Evolutionary conservation across 2,113 vertebrate genomes (phyloP), one percentile per base, ranked within the genome.

Genomic region (Phyllostomus hastatus): DNA sequence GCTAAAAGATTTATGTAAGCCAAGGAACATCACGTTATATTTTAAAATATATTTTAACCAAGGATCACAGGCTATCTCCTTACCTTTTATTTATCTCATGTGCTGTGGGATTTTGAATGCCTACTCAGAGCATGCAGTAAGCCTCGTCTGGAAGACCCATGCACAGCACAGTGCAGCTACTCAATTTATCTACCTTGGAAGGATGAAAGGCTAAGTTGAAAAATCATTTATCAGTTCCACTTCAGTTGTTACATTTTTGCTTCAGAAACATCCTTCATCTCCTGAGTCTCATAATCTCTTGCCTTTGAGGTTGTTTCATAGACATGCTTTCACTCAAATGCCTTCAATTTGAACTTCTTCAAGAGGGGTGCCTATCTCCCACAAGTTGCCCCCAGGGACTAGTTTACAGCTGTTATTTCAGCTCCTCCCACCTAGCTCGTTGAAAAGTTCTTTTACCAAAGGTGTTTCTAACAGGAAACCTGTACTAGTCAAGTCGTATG

Each of bases 171-270:
- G 54, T 91, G 91, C 95, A 90, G 87, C 96, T 88, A 81, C 96
- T 97, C 96, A 95, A 70, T 98, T 97, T 97, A 97, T 98, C 95
- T 96, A 92, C 93, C 93, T 97, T 97, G 91, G 96, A 97, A 97
- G 82, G 96, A 97, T 97, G 93, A 97, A 96, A 96, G 90, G 94
- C 95, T 96, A 85, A 97, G 97, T 98, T 97, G 97, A 97, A 97
- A 97, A 97, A 97, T 97, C 96, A 97, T 98, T 98, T 97, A 98
- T 97, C 97, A 97, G 94, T 98, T 98, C 94, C 94, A 97, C 97
- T 93, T 82, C 91, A 97, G 46, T 95, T 97, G 87, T 96, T 96
- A 97, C 94, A 96, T 97, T 97, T 98, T 97, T 97, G 90, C 97
- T 96, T 98, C 76, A 96, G 93, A 97, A 97, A 97, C 79, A 95